phyloP scores from a whole-genome alignment of 2,113 vertebrate genomes.

The Clarias batrachus region DNA sequence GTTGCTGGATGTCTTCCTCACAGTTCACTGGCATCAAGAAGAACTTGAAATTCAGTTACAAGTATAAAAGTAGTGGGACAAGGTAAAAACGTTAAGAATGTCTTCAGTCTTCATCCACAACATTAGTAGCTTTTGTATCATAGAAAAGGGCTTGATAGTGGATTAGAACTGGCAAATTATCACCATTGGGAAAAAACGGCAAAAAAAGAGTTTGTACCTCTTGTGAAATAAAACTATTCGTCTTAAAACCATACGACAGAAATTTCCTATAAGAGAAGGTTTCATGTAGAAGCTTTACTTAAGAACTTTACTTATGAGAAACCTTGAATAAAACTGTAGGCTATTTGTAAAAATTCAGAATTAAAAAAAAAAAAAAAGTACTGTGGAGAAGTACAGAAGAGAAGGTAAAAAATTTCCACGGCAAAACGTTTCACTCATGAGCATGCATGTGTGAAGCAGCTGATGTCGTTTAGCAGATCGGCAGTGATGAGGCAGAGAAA shows the following conservation, averaged over 20 bases:
- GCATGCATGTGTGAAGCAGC: neutral
- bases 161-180: neutral
- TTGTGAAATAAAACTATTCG: neutral
- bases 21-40: slow-evolving; percentile 19
- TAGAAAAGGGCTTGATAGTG: neutral
- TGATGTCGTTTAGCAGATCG: slow-evolving; percentile 10
- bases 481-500: slow-evolving; percentile 30
- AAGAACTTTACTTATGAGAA: neutral
- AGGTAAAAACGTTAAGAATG: neutral
- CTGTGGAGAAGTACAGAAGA: neutral
- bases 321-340: neutral
- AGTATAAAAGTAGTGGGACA: neutral
- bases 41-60: neutral
- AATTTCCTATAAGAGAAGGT: neutral
- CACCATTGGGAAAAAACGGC: neutral
- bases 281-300: neutral
- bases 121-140: neutral
- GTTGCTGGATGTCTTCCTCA: slow-evolving; percentile 30
- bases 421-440: neutral
- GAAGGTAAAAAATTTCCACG: too few species aligned
- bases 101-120: neutral
- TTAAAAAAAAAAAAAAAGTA: neutral
- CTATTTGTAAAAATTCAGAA: neutral
- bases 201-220: neutral
- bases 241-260: too few species aligned